phyloP scores from a whole-genome alignment of 2,797 vertebrate species.

The Graptemys geographica region DNA sequence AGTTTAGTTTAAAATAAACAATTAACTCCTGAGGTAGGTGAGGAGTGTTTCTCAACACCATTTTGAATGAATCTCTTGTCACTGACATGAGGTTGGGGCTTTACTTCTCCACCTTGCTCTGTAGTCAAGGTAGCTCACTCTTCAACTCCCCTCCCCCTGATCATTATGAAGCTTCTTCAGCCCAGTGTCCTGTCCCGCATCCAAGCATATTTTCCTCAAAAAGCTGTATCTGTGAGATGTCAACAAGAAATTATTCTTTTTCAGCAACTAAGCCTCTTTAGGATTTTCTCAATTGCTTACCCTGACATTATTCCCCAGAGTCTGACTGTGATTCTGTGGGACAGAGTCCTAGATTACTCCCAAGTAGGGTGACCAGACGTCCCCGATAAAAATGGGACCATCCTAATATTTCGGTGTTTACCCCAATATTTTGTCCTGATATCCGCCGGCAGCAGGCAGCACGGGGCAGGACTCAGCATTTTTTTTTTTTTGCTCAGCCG shows the following conservation, averaged over 20 bases:
- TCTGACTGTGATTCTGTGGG: background rate
- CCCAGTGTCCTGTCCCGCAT: accelerated
- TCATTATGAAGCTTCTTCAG: background rate
- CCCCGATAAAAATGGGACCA: too few species aligned
- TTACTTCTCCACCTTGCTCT: accelerated
- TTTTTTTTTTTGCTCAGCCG: too few species aligned
- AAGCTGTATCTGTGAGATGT: background rate
- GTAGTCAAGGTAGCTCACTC: background rate
- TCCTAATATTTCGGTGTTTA: too few species aligned
- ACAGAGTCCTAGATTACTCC: accelerated
- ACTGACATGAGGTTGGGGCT: background rate
- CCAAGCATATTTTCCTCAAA: background rate
- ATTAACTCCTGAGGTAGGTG: background rate
- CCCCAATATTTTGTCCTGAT: too few species aligned
- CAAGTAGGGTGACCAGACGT: too few species aligned
- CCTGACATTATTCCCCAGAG: background rate
- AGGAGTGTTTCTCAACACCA: background rate
- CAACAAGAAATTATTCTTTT: background rate
- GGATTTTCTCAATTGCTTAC: background rate
- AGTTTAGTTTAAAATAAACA: background rate
- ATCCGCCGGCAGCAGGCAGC: too few species aligned
- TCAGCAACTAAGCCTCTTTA: background rate
- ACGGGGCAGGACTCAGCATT: too few species aligned
- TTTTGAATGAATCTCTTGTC: accelerated
- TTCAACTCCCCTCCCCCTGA: accelerated